A percentile compares a stretch with the other conserved stretches of the same genome.
phyloP scores from a whole-genome alignment of 2,888 invertebrate species.

The Hydrotaea cyrtoneurina region DNA sequence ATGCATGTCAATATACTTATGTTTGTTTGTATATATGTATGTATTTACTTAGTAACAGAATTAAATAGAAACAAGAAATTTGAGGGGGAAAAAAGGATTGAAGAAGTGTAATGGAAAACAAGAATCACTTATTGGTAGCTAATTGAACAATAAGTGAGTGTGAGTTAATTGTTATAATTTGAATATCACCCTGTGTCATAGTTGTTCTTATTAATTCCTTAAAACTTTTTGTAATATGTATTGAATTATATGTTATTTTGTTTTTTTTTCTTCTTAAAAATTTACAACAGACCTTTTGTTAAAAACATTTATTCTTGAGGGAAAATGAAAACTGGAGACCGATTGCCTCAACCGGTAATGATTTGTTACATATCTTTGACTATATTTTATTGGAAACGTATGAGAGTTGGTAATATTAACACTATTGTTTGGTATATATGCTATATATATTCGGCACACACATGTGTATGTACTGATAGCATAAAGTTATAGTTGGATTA shows the following conservation, averaged over 20 bases:
- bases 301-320: conserved; percentile 12
- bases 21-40: conserved; percentile 33
- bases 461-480: conserved; percentile 70
- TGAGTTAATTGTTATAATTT: conserved; percentile 53
- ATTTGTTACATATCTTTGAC: neutral
- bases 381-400: neutral
- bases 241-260: conserved; percentile 49
- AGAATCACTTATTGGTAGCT: neutral
- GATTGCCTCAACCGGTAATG: neutral
- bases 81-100: conserved; percentile 7
- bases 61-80: conserved; percentile 3
- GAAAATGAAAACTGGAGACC: conserved; percentile 20
- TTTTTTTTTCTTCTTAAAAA: conserved; percentile 72
- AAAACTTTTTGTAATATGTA: conserved; percentile 33
- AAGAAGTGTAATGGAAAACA: no score
- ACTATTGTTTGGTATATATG: conserved; percentile 49
- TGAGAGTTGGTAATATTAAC: conserved; percentile 45
- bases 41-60: conserved; percentile 8
- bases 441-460: no score
- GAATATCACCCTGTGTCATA: conserved; percentile 80
- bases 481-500: conserved; percentile 50
- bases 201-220: conserved; percentile 68
- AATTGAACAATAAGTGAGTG: conserved; percentile 1
- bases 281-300: conserved; percentile 74
- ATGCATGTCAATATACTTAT: neutral